Evolutionary conservation across 2,888 invertebrate genomes (phyloP), one percentile per base, ranked within the genome.

Genomic region (Zaprionus lineosus): DNA sequence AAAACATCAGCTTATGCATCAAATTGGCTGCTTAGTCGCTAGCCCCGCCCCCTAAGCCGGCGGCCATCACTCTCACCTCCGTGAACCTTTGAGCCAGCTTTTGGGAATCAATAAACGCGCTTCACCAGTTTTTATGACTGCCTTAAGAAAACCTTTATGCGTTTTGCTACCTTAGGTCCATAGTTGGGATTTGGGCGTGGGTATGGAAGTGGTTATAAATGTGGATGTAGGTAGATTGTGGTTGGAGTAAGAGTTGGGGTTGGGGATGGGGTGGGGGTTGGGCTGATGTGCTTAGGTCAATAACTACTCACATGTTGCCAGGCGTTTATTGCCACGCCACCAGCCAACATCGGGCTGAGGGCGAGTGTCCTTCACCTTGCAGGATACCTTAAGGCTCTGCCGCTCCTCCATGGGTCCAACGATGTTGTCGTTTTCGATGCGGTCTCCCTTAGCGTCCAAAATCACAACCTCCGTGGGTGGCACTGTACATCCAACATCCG

Each of bases 341-440:
- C 97, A 97, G 63, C 93, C 93, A 57, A 97, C 94, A 73, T 92
- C 92, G 1, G 97, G 97, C 67, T 95, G 94, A 0, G 97, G 97
- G 74, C 96, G 95, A 36, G 97, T 97, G 40, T 94, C 94, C 33
- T 92, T 92, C 44, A 96, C 95, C 34, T 88, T 85, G 62, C 90
- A 90, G 24, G 86, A 87, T 36, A 87, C 85, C 75, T 87, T 88
- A 21, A 90, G 74, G 68, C 73, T 86, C 55, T 89, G 87, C 2
- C 90, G 86, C 82, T 90, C 90, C 66, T 89, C 88, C 75, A 90
- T 84, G 68, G 90, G 90, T 47, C 90, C 90, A 52, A 91, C 78
- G 68, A 87, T 74, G 59, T 88, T 87, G 59, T 87, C 88, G 77
- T 95, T 94, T 29, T 91, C 90, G 48, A 95, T 89, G 47, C 91